Conservation (phyloP, 2,888 invertebrate genomes). For the Venustoraphidia nigricollis region DNA sequence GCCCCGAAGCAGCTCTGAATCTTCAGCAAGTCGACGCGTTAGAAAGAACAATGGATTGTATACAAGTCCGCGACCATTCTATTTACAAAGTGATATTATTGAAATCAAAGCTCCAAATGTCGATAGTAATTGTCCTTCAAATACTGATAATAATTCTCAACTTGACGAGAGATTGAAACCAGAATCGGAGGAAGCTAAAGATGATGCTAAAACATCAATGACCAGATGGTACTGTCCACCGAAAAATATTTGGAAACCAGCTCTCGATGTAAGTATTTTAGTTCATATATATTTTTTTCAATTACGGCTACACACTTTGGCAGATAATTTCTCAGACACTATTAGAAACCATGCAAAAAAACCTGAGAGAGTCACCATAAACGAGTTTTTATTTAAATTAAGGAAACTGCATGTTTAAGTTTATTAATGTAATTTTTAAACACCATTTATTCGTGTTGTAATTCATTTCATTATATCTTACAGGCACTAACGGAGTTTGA, state of each 20-base stretch:
- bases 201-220: background rate
- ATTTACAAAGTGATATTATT: constrained; percentile 6
- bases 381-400: no score
- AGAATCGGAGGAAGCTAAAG: background rate
- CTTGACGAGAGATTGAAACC: background rate
- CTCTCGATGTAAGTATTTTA: constrained; percentile 43
- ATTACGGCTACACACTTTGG: background rate
- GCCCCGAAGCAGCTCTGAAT: constrained; percentile 23
- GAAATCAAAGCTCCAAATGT: background rate
- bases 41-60: constrained; percentile 13
- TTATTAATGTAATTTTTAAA: background rate
- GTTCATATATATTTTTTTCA: background rate
- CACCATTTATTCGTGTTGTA: background rate
- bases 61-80: constrained; percentile 1
- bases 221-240: constrained; percentile 62
- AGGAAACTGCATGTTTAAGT: no score
- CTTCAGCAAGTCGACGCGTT: constrained; percentile 18
- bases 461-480: constrained; percentile 9
- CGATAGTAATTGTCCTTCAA: background rate
- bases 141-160: background rate
- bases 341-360: background rate
- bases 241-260: constrained; percentile 66
- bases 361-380: no score
- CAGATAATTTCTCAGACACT: background rate
- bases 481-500: constrained; percentile 67